Conservation (phyloP, 2,888 invertebrate species). For the Steinernema carpocapsae region DNA sequence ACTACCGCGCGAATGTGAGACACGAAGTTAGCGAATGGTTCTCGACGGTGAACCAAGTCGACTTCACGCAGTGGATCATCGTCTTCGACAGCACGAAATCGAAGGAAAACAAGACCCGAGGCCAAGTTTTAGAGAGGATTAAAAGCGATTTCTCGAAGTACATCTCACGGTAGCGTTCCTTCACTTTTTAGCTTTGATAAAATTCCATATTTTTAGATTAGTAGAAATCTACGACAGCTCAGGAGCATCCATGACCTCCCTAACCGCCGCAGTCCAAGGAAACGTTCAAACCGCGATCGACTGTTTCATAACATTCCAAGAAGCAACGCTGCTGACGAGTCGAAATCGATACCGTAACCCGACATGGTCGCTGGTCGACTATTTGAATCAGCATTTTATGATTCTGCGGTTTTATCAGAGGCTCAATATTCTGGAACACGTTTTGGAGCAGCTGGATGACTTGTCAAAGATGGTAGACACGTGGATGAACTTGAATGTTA, state of each 20-base stretch:
- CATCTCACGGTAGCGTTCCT: slow-evolving; percentile 42
- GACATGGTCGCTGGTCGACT: slow-evolving; percentile 15
- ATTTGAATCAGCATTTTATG: slow-evolving; percentile 25
- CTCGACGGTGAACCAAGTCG: slow-evolving; percentile 48
- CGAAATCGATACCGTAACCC: slow-evolving; percentile 26
- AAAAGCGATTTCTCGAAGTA: slow-evolving; percentile 59
- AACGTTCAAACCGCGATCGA: slow-evolving; percentile 28
- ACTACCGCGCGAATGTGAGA: slow-evolving; percentile 59
- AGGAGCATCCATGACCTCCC: not conserved
- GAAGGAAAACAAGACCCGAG: slow-evolving; percentile 61
- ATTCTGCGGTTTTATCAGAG: slow-evolving; percentile 12
- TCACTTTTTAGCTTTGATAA: not conserved
- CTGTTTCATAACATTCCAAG: slow-evolving; percentile 2
- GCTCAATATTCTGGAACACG: slow-evolving; percentile 2
- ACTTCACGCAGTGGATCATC: slow-evolving; percentile 61
- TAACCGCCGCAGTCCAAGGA: slow-evolving; percentile 21
- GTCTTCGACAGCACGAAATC: slow-evolving; percentile 60
- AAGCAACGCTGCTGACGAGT: not conserved
- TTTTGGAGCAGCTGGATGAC: slow-evolving; percentile 16
- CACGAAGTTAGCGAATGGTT: slow-evolving; percentile 67
- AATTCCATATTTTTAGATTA: slow-evolving; percentile 29
- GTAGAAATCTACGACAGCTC: slow-evolving; percentile 37
- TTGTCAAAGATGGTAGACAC: slow-evolving; percentile 1
- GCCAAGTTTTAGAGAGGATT: slow-evolving; percentile 58
- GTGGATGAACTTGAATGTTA: slow-evolving; percentile 8